Conservation (phyloP, 92 coral and sea anemone species). For the Porites lobata region DNA sequence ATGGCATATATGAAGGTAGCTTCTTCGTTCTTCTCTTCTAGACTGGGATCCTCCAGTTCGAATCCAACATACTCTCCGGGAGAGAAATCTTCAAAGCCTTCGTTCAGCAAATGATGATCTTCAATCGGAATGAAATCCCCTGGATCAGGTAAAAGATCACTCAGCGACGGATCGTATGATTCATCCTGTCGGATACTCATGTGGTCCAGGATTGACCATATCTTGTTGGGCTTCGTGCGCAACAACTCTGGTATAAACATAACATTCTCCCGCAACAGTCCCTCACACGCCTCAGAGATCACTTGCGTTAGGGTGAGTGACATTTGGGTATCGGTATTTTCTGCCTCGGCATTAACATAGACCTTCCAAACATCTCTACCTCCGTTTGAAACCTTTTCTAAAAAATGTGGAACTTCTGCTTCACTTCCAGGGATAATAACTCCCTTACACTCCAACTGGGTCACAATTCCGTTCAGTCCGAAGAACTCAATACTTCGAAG, state of each 20-base stretch:
- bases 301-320: constrained; percentile 28
- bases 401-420: constrained; percentile 57
- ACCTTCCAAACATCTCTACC: constrained; percentile 56
- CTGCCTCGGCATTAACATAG: constrained; percentile 31
- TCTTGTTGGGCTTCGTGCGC: constrained; percentile 15
- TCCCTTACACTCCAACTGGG: constrained; percentile 40
- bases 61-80: constrained; percentile 77
- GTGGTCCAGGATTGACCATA: constrained; percentile 59
- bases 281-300: constrained; percentile 39
- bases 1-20: constrained; percentile 75
- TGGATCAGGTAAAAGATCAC: constrained; percentile 54
- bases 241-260: constrained; percentile 44
- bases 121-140: constrained; percentile 68
- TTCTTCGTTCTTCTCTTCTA: constrained; percentile 36
- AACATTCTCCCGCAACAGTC: constrained; percentile 35
- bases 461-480: constrained; percentile 34
- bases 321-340: background rate
- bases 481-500: constrained; percentile 48
- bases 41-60: constrained; percentile 59
- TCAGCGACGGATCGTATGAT: constrained; percentile 19
- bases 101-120: constrained; percentile 72
- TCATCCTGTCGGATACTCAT: constrained; percentile 61
- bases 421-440: constrained; percentile 66
- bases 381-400: constrained; percentile 12
- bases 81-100: constrained; percentile 54